These are phyloP conservation scores for Cyrtorhinus lividipennis DNA, from an alignment of 1,140 invertebrate species.

Conservation along the genomic window DNA sequence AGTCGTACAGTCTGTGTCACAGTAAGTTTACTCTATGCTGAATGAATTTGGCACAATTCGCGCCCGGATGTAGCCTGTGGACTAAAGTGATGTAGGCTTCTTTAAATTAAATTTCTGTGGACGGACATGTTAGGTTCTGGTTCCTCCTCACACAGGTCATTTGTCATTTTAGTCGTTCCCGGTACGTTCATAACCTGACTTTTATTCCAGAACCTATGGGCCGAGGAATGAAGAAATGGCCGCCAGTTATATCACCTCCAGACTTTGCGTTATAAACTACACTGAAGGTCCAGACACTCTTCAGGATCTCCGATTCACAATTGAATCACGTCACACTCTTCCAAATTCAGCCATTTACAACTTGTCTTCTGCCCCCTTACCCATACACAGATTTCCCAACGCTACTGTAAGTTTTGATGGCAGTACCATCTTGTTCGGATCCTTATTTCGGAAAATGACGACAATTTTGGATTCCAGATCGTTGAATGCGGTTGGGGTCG, in stretches of 20 bases:
- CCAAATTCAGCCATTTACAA: constrained; percentile 17
- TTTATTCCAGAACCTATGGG: too few relatives aligned
- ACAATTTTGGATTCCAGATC: constrained; percentile 28
- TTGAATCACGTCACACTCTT: constrained; percentile 18
- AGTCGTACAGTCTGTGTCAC: constrained; percentile 91
- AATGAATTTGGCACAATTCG: too few relatives aligned
- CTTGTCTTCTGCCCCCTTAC: constrained; percentile 14
- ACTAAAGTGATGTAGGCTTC: too few relatives aligned
- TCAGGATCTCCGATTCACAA: constrained; percentile 79
- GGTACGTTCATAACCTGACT: too few relatives aligned
- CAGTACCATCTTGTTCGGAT: background rate
- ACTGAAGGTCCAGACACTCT: constrained; percentile 19
- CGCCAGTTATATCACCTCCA: constrained; percentile 77
- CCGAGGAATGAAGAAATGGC: constrained; percentile 65
- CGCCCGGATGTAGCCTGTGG: too few relatives aligned
- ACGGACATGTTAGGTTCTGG: too few relatives aligned
- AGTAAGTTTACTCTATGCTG: constrained; percentile 58
- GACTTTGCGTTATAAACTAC: constrained; percentile 52
- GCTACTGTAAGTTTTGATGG: constrained; percentile 17
- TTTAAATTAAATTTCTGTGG: too few relatives aligned
- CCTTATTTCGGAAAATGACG: background rate
- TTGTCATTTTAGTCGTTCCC: too few relatives aligned
- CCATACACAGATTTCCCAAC: constrained; percentile 17
- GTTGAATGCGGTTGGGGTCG: constrained; percentile 48
- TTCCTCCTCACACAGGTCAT: too few relatives aligned